These are phyloP conservation scores for Napeogenes inachia DNA, from an alignment of 2,888 invertebrate species.

Conservation along the genomic window DNA sequence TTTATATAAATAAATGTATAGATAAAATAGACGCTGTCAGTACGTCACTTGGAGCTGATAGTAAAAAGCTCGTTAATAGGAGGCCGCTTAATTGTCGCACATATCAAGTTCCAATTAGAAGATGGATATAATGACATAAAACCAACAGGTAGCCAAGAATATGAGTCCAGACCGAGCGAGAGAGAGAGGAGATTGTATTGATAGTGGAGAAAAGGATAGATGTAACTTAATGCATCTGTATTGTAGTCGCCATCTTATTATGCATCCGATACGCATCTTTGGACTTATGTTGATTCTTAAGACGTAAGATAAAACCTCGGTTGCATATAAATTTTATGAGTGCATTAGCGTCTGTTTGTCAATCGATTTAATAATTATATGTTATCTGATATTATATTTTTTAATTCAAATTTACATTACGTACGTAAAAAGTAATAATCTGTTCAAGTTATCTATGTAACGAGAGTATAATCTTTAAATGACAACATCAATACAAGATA, in stretches of 20 bases:
- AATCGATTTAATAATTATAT: too few species aligned
- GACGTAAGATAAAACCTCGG: slow-evolving; percentile 2
- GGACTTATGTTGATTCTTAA: slow-evolving; percentile 28
- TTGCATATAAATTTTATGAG: too few species aligned
- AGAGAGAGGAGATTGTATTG: slow-evolving; percentile 19
- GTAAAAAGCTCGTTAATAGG: slow-evolving; percentile 68
- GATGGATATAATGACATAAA: slow-evolving; percentile 59
- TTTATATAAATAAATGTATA: too few species aligned
- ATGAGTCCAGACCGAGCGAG: slow-evolving; percentile 30
- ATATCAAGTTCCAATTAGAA: slow-evolving; percentile 73
- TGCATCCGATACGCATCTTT: slow-evolving; percentile 30
- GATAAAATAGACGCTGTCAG: slow-evolving; percentile 8
- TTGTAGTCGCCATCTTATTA: slow-evolving; percentile 28
- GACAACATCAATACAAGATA: too few species aligned
- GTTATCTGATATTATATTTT: too few species aligned
- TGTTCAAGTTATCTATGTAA: too few species aligned
- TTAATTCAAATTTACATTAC: too few species aligned
- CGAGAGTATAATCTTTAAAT: too few species aligned
- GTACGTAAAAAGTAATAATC: too few species aligned
- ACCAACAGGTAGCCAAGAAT: slow-evolving; percentile 37
- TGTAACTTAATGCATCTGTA: slow-evolving; percentile 20
- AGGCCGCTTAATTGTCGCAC: slow-evolving; percentile 64
- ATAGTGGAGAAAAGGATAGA: slow-evolving; percentile 21
- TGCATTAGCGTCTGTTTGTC: too few species aligned
- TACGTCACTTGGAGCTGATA: slow-evolving; percentile 26